Percentiles rank a stretch among this genome's conserved stretches.
Evolutionary conservation across 2,113 vertebrate species (phyloP).

Genomic region (Pyxicephalus adspersus): DNA sequence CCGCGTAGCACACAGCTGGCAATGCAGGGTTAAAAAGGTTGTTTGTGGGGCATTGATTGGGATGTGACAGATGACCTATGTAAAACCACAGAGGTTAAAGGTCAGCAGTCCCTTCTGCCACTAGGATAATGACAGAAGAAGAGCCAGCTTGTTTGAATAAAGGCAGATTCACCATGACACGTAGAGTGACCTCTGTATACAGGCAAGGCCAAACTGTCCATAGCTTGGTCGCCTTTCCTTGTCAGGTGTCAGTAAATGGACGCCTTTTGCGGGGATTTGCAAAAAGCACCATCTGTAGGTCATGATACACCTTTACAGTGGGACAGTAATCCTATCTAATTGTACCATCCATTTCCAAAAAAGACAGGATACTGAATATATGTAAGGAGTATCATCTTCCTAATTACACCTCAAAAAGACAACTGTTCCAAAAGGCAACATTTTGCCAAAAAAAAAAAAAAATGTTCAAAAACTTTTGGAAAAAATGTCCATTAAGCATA

Average conservation of each 20-base stretch:
- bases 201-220: conserved; percentile 12
- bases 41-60: conserved; percentile 73
- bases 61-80: conserved; percentile 65
- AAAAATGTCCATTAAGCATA: no score
- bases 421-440: no score
- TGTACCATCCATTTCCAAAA: not conserved
- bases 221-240: conserved; percentile 20
- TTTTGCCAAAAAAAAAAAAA: no score
- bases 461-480: no score
- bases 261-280: conserved; percentile 9
- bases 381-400: no score
- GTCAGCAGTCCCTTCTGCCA: conserved; percentile 66
- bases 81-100: conserved; percentile 64
- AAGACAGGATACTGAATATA: no score
- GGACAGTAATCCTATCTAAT: not conserved
- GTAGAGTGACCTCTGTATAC: conserved; percentile 33
- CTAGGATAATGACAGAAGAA: conserved; percentile 43
- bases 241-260: conserved; percentile 42
- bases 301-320: not conserved
- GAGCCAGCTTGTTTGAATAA: conserved; percentile 37
- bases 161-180: conserved; percentile 43
- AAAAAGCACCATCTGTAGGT: conserved; percentile 23
- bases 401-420: no score
- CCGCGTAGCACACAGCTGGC: not conserved
- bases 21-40: conserved; percentile 46